phyloP scores from a whole-genome alignment of 2,113 vertebrate species.

The Ptyas mucosa region DNA sequence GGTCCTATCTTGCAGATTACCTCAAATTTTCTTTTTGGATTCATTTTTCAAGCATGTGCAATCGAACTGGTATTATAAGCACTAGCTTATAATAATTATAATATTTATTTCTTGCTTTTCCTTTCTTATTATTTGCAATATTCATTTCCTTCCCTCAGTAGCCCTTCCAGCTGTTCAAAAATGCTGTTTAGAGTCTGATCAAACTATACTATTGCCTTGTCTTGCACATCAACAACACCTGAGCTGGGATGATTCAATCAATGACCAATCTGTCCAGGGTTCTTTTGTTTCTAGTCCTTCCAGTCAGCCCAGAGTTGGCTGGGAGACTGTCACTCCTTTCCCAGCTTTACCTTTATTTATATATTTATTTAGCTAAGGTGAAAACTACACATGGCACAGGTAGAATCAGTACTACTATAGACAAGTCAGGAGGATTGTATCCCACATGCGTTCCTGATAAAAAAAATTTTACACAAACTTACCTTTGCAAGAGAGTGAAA shows the following conservation, averaged over 20 bases:
- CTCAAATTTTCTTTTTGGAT: neutral
- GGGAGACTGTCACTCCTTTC: neutral
- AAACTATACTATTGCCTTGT: neutral
- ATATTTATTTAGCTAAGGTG: neutral
- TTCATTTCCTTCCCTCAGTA: neutral
- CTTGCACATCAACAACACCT: neutral
- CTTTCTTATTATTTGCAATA: neutral
- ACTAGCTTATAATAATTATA: neutral
- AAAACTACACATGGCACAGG: neutral
- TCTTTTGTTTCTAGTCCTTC: neutral
- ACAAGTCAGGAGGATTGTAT: neutral
- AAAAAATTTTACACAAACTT: neutral
- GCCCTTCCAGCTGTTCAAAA: neutral
- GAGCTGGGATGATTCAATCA: neutral
- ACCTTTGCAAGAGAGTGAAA: neutral
- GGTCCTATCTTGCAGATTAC: conserved; percentile 19
- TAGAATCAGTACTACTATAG: neutral
- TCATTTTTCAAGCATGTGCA: neutral
- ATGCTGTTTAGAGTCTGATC: neutral
- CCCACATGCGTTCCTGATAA: neutral
- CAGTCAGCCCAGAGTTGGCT: neutral
- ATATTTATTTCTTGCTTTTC: neutral
- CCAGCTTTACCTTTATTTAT: neutral
- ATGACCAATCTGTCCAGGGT: neutral
- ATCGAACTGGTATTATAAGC: neutral